A percentile compares a stretch with the other conserved stretches of the same genome.
Evolutionary conservation across 1,140 invertebrate species (phyloP).

Genomic region (Listronotus bonariensis): DNA sequence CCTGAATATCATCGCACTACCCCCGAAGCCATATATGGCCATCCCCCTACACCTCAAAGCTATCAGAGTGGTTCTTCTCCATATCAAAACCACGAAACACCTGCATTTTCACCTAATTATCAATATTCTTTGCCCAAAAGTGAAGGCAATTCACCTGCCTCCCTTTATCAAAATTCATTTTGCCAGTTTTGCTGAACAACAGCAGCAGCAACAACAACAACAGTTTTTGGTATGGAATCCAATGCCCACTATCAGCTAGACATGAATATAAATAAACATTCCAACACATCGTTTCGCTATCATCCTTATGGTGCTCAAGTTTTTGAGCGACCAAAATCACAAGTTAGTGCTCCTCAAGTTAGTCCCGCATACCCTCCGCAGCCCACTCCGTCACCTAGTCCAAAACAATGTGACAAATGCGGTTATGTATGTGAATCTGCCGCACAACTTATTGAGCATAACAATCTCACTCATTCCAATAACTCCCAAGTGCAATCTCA

Average conservation of each 20-base stretch:
- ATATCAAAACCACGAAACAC: slow-evolving; percentile 63
- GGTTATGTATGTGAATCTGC: slow-evolving; percentile 75
- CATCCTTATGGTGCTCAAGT: slow-evolving; percentile 48
- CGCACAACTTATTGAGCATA: slow-evolving; percentile 71
- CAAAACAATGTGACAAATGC: slow-evolving; percentile 79
- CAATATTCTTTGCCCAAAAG: slow-evolving; percentile 46
- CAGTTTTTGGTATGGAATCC: slow-evolving; percentile 8
- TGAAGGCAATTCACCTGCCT: slow-evolving; percentile 51
- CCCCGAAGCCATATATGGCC: slow-evolving; percentile 62
- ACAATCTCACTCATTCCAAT: slow-evolving; percentile 68
- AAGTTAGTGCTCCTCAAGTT: slow-evolving; percentile 66
- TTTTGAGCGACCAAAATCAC: slow-evolving; percentile 52
- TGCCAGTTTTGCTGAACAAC: slow-evolving; percentile 28
- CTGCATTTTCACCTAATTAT: slow-evolving; percentile 60
- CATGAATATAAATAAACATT: slow-evolving; percentile 55
- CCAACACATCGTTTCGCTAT: slow-evolving; percentile 54
- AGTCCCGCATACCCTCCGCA: slow-evolving; percentile 67
- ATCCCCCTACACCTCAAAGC: slow-evolving; percentile 65
- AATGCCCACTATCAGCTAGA: slow-evolving; percentile 49
- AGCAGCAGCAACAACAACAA: slow-evolving; percentile 40
- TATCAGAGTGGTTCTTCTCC: slow-evolving; percentile 64
- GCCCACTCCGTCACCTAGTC: slow-evolving; percentile 65
- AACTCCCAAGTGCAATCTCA: slow-evolving; percentile 56
- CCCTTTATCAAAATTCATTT: slow-evolving; percentile 32
- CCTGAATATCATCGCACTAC: slow-evolving; percentile 62